A percentile compares a stretch with the other conserved stretches of the same genome.
Evolutionary conservation across 2,888 invertebrate genomes (phyloP).

Genomic region (Drosophila suboccidentalis): DNA sequence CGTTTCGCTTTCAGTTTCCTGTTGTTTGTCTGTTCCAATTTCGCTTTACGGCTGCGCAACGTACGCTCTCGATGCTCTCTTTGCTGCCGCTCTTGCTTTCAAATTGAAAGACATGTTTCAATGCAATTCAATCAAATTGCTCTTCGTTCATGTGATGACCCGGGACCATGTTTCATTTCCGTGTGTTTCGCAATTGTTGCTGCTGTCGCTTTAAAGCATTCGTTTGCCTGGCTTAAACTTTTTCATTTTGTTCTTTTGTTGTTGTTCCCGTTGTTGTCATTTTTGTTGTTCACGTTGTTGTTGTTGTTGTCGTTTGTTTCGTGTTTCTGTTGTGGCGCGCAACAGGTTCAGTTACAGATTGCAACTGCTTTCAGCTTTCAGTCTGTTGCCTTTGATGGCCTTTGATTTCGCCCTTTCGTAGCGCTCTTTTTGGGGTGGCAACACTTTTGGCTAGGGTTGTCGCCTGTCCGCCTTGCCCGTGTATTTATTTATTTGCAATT

Average conservation of each 20-base stretch:
- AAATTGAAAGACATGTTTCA: conserved; percentile 45
- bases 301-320: conserved; percentile 59
- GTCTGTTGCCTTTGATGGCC: conserved; percentile 16
- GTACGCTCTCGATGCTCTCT: conserved; percentile 8
- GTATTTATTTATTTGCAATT: conserved; percentile 63
- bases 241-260: conserved; percentile 49
- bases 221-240: conserved; percentile 48
- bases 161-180: conserved; percentile 31
- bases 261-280: conserved; percentile 31
- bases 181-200: conserved; percentile 21
- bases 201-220: conserved; percentile 46
- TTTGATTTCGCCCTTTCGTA: conserved; percentile 33
- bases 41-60: conserved; percentile 34
- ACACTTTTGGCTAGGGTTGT: conserved; percentile 21
- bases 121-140: conserved; percentile 23
- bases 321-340: conserved; percentile 59
- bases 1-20: conserved; percentile 21
- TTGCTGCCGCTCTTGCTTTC: conserved; percentile 29
- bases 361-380: conserved; percentile 11
- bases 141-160: conserved; percentile 7
- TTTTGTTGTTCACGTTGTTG: conserved; percentile 31
- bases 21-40: conserved; percentile 20
- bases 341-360: conserved; percentile 66
- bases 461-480: conserved; percentile 7
- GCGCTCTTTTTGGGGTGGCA: conserved; percentile 38